phyloP scores from a whole-genome alignment of 2,797 vertebrate genomes.

The Periophthalmus magnuspinnatus region DNA sequence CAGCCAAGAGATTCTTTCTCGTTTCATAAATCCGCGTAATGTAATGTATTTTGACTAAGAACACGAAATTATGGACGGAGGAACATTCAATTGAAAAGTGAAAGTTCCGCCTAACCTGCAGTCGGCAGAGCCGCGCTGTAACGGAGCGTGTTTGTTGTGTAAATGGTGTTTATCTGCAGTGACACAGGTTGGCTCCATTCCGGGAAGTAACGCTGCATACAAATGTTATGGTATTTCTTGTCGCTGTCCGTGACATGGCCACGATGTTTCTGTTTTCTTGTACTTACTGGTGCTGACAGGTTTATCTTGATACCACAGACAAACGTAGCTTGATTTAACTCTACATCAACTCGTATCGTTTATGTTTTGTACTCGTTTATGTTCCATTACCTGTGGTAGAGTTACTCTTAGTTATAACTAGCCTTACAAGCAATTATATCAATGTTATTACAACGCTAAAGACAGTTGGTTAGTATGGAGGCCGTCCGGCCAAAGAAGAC shows the following conservation, averaged over 20 bases:
- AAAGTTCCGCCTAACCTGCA: constrained; percentile 6
- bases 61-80: background rate
- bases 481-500: constrained; percentile 79
- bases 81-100: background rate
- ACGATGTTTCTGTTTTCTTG: background rate
- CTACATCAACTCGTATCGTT: constrained; percentile 13
- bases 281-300: background rate
- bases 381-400: constrained; percentile 18
- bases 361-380: no score
- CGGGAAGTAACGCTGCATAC: background rate
- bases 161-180: background rate
- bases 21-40: constrained; percentile 9
- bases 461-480: constrained; percentile 70
- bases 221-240: background rate
- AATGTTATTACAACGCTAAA: constrained; percentile 30
- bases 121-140: constrained; percentile 25
- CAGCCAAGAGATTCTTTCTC: background rate
- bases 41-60: constrained; percentile 21
- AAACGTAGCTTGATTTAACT: constrained; percentile 2
- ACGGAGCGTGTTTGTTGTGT: constrained; percentile 19
- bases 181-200: constrained; percentile 2
- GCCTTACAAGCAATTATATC: constrained; percentile 16
- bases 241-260: constrained; percentile 6
- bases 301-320: constrained; percentile 54
- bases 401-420: background rate